Conservation (phyloP, 2,888 invertebrate species). For the Didymodactylos carnosus region DNA sequence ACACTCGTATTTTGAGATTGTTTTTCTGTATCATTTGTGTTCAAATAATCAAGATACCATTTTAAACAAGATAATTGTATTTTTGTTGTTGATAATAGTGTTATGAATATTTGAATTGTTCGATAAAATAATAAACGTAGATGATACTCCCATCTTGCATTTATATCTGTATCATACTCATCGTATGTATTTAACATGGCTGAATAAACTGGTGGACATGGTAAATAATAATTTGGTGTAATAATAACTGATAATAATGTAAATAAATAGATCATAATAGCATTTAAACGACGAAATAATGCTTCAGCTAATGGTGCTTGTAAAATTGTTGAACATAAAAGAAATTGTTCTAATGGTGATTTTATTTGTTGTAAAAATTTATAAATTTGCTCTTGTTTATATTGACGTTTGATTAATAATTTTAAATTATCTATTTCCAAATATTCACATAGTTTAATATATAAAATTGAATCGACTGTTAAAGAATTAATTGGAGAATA, state of each 20-base stretch:
- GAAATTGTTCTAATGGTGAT: neutral
- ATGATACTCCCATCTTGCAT: neutral
- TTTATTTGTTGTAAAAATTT: neutral
- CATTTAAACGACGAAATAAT: neutral
- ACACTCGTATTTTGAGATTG: neutral
- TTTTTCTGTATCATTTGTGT: neutral
- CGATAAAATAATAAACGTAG: neutral
- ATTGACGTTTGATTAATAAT: neutral
- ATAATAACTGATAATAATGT: neutral
- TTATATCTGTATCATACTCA: neutral
- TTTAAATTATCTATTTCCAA: neutral
- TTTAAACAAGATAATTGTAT: neutral
- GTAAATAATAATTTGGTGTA: neutral
- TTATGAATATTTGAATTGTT: neutral
- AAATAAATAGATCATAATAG: neutral
- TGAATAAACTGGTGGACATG: neutral
- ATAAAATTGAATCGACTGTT: neutral
- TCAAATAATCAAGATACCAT: neutral
- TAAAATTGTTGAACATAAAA: neutral
- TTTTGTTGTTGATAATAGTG: neutral
- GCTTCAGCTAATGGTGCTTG: neutral
- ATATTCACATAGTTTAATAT: neutral
- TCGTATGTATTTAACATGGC: neutral
- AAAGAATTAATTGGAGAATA: neutral
- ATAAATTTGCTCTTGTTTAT: neutral